Conservation (phyloP, 53 echinoderm and acorn worm species). For the Arbacia lixula region DNA sequence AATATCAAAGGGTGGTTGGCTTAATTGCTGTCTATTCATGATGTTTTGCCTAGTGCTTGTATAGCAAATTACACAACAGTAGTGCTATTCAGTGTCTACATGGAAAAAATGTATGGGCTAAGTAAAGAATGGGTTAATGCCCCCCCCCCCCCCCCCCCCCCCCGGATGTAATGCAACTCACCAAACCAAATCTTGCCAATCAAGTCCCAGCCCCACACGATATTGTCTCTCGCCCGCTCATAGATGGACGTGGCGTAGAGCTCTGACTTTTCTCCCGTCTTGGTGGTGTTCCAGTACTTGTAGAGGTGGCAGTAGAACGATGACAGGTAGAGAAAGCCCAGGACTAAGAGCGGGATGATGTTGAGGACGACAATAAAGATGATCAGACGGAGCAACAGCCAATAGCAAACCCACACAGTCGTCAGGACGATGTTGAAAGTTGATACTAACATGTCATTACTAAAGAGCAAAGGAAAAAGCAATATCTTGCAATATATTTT, state of each 20-base stretch:
- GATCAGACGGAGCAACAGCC: neutral
- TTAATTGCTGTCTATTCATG: no score
- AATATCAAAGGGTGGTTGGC: no score
- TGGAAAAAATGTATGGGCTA: no score
- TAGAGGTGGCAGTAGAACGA: slow-evolving; percentile 36
- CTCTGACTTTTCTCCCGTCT: neutral
- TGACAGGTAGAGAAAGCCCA: slow-evolving; percentile 9
- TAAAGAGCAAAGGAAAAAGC: neutral
- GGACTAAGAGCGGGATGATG: slow-evolving; percentile 38
- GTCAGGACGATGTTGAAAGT: neutral
- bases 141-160: neutral
- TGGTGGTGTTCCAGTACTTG: slow-evolving; percentile 29
- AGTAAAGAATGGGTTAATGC: no score
- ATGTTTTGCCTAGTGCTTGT: no score
- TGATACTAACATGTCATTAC: neutral
- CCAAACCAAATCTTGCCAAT: slow-evolving; percentile 50
- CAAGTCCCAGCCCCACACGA: slow-evolving; percentile 25
- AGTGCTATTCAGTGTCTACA: no score
- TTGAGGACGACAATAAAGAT: slow-evolving; percentile 20
- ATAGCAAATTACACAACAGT: no score
- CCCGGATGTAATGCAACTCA: neutral
- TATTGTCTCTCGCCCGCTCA: slow-evolving; percentile 45
- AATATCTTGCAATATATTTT: no score
- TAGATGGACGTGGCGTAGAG: slow-evolving; percentile 15
- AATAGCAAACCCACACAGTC: slow-evolving; percentile 22